Evolutionary conservation across 1,140 invertebrate species (phyloP).

Genomic region (Araneus ventricosus): DNA sequence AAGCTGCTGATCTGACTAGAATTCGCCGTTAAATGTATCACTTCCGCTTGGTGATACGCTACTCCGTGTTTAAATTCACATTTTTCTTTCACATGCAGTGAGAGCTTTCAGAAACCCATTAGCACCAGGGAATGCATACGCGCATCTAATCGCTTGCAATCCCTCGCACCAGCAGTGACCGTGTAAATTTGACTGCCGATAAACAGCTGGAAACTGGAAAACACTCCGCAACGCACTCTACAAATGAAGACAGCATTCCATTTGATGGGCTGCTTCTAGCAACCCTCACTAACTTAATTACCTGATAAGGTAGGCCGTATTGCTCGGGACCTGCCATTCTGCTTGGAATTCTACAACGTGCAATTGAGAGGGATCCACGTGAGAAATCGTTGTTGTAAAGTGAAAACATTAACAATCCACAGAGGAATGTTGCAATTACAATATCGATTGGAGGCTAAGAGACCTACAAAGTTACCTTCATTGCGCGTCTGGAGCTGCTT

Average conservation of each 20-base stretch:
- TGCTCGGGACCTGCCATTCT: neutral
- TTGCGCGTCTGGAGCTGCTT: too few species aligned
- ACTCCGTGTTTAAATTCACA: neutral
- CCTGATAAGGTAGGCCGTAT: neutral
- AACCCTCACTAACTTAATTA: conserved; percentile 9
- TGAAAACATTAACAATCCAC: neutral
- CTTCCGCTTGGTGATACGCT: neutral
- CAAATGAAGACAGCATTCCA: neutral
- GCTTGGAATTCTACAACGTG: neutral
- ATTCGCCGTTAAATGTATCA: conserved; percentile 1
- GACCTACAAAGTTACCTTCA: neutral
- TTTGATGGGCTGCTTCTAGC: neutral
- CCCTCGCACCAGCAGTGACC: conserved; percentile 1
- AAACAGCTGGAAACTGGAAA: neutral
- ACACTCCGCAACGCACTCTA: neutral
- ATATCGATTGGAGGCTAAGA: neutral
- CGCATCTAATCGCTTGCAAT: conserved; percentile 5
- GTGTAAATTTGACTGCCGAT: conserved; percentile 26
- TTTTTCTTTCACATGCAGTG: neutral
- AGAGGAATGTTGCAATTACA: neutral
- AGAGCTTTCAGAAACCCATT: conserved; percentile 2
- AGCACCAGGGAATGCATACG: neutral
- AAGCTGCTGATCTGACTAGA: neutral
- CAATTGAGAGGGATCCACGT: neutral
- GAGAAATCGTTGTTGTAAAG: neutral